Evolutionary conservation across 2,797 vertebrate species (phyloP), one percentile per base, ranked within the genome.

Genomic region (Corythornis leucogaster): DNA sequence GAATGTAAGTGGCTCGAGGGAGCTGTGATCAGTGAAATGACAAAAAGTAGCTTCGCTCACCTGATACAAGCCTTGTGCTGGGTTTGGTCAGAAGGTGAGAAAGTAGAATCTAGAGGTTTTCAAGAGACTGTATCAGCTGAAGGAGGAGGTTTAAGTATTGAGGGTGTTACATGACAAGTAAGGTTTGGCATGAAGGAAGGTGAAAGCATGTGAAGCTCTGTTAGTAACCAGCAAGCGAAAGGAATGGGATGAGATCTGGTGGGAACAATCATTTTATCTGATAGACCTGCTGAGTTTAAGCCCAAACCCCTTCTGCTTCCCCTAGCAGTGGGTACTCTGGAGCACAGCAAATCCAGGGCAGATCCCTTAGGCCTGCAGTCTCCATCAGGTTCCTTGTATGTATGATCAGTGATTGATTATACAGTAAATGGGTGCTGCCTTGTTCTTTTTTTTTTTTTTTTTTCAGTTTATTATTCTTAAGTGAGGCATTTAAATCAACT

Each of bases 391-490:
- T 74, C 26, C 26, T 12, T 50, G 12, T 81, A 53, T 57, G 2
- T 57, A 8, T 4, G 80, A 91, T 59, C 17, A 14, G 30, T 81
- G 89, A 69, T 81, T 87, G 83, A 85, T 78, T 92, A 25, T 75
- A 70, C 81, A 30, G 43, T 92, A 85, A 94, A 77, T 66, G 87
- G 67, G 80, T 80, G 67, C 88, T 90, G 79, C 73, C 66, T 82
- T n/a, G 66, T 77, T 87, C 4, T 0, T 73, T 40, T 81, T 38
- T 38, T 35, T 35, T 35, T 35, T 35, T 35, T 35, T 64, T 45
- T 79, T 14, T 22, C 11, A 66, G 93, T 63, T 92, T 84, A 82
- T 94, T 95, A 61, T 95, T 97, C 42, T 87, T 94, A 85, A 96
- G 92, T 91, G 80, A 92, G 61, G 79, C 79, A 94, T 89, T 89